Conservation (phyloP, 2,113 vertebrate genomes). For the Steatornis caripensis region DNA sequence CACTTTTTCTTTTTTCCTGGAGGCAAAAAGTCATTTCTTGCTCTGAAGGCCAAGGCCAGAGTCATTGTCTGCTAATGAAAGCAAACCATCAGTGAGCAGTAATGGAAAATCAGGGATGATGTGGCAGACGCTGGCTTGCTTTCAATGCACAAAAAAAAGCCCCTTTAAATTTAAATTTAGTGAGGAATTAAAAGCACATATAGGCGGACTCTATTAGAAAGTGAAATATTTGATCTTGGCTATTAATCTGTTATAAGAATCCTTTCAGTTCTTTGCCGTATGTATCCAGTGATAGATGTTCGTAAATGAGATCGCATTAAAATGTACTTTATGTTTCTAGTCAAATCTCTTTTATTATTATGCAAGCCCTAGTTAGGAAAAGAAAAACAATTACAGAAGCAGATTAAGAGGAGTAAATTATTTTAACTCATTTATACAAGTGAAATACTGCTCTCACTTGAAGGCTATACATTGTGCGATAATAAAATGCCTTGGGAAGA, state of each 20-base stretch:
- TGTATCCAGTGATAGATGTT: slow-evolving; percentile 31
- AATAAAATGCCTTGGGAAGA: background rate
- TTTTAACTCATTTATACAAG: background rate
- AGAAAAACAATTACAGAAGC: background rate
- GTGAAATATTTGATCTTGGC: slow-evolving; percentile 56
- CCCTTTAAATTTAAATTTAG: slow-evolving; percentile 7
- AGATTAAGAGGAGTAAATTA: background rate
- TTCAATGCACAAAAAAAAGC: background rate
- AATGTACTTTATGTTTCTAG: slow-evolving; percentile 31
- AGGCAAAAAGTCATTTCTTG: background rate
- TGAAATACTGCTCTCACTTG: background rate
- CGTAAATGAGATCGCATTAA: slow-evolving; percentile 41
- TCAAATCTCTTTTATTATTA: slow-evolving; percentile 21
- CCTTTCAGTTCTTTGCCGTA: slow-evolving; percentile 38
- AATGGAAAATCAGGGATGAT: background rate
- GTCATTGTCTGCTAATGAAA: background rate
- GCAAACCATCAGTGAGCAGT: background rate
- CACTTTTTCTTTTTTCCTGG: background rate
- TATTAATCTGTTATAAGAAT: slow-evolving; percentile 48
- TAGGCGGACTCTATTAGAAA: slow-evolving; percentile 21
- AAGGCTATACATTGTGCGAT: background rate
- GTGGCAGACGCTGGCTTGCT: slow-evolving; percentile 14
- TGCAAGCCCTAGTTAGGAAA: background rate
- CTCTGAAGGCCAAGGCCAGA: background rate
- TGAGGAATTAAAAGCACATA: slow-evolving; percentile 36